Conservation (phyloP, 2,888 invertebrate species). For the Pycnomerus fuliginosus region DNA sequence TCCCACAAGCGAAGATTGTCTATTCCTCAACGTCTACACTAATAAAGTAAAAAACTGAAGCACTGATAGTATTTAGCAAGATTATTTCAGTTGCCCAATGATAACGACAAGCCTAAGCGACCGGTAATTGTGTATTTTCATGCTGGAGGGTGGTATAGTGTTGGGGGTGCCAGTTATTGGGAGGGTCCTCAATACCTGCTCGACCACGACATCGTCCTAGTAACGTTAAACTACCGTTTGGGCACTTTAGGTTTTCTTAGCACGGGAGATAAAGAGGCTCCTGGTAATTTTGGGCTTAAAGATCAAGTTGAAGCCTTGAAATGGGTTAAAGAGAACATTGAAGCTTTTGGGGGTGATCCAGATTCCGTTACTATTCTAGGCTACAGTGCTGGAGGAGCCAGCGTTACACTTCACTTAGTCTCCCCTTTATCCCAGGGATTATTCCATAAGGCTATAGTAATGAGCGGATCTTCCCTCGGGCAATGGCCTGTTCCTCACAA, state of each 20-base stretch:
- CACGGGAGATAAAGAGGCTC: constrained; percentile 65
- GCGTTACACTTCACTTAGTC: constrained; percentile 56
- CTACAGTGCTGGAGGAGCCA: constrained; percentile 55
- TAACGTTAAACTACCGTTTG: constrained; percentile 66
- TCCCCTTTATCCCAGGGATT: constrained; percentile 68
- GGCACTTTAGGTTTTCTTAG: constrained; percentile 55
- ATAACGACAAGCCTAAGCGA: constrained; percentile 42
- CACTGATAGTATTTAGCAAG: neutral
- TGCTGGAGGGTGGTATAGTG: constrained; percentile 64
- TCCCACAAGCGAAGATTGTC: constrained; percentile 61
- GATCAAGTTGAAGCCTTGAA: constrained; percentile 68
- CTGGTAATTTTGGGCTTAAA: constrained; percentile 70
- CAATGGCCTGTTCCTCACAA: constrained; percentile 57
- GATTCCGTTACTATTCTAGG: constrained; percentile 65
- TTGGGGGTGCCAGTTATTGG: constrained; percentile 59
- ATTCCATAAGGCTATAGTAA: constrained; percentile 69
- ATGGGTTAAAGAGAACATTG: constrained; percentile 68
- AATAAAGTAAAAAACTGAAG: constrained; percentile 41
- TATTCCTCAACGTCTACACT: constrained; percentile 63
- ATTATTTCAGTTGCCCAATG: constrained; percentile 42
- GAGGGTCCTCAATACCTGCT: constrained; percentile 64
- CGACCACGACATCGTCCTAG: constrained; percentile 65
- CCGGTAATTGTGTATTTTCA: constrained; percentile 71
- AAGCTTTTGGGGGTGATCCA: constrained; percentile 68
- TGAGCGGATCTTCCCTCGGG: constrained; percentile 64